Conservation (phyloP, 1,140 invertebrate genomes). For the Dinothrombium tinctorium region DNA sequence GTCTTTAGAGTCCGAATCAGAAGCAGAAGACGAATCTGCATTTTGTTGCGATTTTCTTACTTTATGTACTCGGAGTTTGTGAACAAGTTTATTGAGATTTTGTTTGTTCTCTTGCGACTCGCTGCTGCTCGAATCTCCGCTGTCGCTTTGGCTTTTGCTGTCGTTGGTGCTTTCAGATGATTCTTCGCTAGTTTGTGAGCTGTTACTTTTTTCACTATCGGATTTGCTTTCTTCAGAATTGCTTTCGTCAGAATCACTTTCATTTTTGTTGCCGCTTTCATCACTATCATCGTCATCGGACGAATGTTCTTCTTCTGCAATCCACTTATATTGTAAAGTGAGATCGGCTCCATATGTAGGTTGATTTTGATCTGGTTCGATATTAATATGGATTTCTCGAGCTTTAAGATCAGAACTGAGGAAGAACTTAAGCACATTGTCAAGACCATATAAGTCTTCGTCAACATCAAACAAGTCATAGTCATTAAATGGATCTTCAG, state of each 20-base stretch:
- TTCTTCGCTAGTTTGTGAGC: conserved; percentile 2
- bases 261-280: neutral
- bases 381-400: conserved; percentile 6
- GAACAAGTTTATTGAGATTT: too few species aligned
- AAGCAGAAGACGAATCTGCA: too few species aligned
- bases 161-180: too few species aligned
- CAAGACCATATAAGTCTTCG: conserved; percentile 3
- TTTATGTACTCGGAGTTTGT: too few species aligned
- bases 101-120: too few species aligned
- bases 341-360: conserved; percentile 7
- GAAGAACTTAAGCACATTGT: neutral
- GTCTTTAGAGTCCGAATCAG: too few species aligned
- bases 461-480: conserved; percentile 4
- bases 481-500: conserved; percentile 8
- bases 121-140: too few species aligned
- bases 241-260: neutral
- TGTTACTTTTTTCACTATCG: neutral
- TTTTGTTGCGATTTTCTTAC: too few species aligned
- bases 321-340: conserved; percentile 8
- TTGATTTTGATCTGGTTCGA: conserved; percentile 7
- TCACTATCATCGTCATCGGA: conserved; percentile 1
- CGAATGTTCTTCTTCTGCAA: conserved; percentile 1
- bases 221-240: too few species aligned
- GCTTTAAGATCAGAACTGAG: conserved; percentile 2
- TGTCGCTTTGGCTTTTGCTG: too few species aligned